Percentiles rank a stretch among this genome's conserved stretches.
These are phyloP conservation scores for Pantala flavescens DNA, from an alignment of 1,140 invertebrate genomes.

Conservation along the genomic window DNA sequence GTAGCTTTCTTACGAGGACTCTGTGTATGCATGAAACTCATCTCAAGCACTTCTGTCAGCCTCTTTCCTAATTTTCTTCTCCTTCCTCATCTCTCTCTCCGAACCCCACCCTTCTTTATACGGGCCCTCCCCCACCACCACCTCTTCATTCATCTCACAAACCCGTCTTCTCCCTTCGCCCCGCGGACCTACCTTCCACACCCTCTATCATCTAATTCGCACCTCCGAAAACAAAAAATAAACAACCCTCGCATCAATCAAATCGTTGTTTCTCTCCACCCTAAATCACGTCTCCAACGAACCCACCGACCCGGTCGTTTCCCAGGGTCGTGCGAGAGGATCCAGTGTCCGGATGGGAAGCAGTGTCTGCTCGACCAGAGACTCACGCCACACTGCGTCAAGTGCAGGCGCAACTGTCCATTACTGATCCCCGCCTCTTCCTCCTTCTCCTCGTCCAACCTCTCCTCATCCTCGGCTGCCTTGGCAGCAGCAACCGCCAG, in stretches of 20 bases:
- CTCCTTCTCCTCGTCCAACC: background rate
- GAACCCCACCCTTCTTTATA: background rate
- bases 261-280: background rate
- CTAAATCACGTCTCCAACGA: background rate
- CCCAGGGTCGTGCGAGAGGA: conserved; percentile 62
- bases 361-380: conserved; percentile 79
- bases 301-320: conserved; percentile 12
- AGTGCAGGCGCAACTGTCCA: conserved; percentile 58
- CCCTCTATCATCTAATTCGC: background rate
- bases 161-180: background rate
- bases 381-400: conserved; percentile 69
- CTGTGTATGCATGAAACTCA: background rate
- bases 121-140: background rate
- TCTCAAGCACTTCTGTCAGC: background rate
- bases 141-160: background rate
- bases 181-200: background rate
- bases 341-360: conserved; percentile 67
- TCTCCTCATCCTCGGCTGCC: background rate
- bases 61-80: background rate
- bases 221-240: background rate
- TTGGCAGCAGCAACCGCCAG: conserved; percentile 32
- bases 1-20: too few relatives aligned
- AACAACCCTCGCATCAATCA: background rate
- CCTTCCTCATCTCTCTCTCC: background rate
- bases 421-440: background rate